These are phyloP conservation scores for Andrena praecox DNA, from an alignment of 2,888 invertebrate species.

Conservation along the genomic window DNA sequence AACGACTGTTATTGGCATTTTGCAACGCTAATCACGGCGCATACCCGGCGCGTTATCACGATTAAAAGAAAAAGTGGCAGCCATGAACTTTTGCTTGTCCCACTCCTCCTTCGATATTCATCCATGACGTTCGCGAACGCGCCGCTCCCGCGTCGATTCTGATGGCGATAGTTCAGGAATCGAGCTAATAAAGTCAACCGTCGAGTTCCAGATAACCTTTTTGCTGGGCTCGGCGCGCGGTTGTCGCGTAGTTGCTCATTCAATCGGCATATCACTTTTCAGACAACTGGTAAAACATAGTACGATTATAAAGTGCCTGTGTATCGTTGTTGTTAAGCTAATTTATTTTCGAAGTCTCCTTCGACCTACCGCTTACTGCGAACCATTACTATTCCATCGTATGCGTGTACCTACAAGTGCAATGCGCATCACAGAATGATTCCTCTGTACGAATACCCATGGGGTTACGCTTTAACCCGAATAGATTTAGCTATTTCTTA, in stretches of 20 bases:
- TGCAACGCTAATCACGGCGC: conserved; percentile 38
- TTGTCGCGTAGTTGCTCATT: conserved; percentile 1
- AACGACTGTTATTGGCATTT: conserved; percentile 48
- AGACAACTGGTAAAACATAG: background rate
- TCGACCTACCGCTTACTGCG: background rate
- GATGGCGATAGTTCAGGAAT: conserved; percentile 35
- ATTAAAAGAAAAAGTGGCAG: conserved; percentile 53
- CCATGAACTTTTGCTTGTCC: conserved; percentile 67
- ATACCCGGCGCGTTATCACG: conserved; percentile 60
- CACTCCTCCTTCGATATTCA: conserved; percentile 55
- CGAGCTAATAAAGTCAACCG: conserved; percentile 36
- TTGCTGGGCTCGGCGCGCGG: background rate
- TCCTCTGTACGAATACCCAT: too few relatives aligned
- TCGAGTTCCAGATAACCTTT: conserved; percentile 34
- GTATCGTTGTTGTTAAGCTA: conserved; percentile 7
- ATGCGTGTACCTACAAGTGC: too few relatives aligned
- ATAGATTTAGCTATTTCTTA: too few relatives aligned
- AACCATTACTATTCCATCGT: too few relatives aligned
- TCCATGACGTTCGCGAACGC: conserved; percentile 47
- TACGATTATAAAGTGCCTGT: background rate
- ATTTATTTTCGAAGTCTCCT: background rate
- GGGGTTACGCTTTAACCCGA: too few relatives aligned
- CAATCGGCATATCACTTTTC: conserved; percentile 3
- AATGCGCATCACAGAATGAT: too few relatives aligned
- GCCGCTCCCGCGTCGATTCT: conserved; percentile 39